Percentiles rank a stretch among this genome's conserved stretches.
Conservation (phyloP, 2,797 vertebrate genomes). For the Myotis findleyi region DNA sequence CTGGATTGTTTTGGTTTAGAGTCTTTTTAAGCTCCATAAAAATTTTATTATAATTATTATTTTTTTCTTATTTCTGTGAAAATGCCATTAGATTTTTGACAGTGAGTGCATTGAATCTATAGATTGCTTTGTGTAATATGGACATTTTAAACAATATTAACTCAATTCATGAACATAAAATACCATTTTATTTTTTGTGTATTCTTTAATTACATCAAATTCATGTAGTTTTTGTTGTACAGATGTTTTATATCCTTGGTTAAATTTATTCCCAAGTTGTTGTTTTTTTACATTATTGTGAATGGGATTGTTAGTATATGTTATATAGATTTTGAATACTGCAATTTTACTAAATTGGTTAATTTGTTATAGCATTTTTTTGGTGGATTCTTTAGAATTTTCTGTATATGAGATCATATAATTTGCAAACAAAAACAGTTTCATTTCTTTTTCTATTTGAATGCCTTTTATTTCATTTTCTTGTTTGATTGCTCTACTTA, state of each 20-base stretch:
- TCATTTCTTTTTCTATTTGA: not conserved
- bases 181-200: not conserved
- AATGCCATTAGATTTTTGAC: not conserved
- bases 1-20: not conserved
- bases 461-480: not conserved
- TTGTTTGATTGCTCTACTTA: not conserved
- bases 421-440: not conserved
- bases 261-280: not conserved
- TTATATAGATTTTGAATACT: not conserved
- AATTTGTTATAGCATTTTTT: not conserved
- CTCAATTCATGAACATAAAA: too few relatives aligned
- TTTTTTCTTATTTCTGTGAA: not conserved
- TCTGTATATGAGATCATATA: not conserved
- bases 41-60: not conserved
- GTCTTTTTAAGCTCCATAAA: not conserved
- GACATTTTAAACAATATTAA: not conserved
- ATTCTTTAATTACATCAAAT: not conserved
- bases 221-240: not conserved
- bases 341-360: not conserved
- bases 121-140: not conserved
- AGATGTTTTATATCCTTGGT: not conserved
- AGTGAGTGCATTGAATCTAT: not conserved
- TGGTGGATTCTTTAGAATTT: not conserved
- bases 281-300: not conserved
- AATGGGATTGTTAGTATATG: not conserved